Evolutionary conservation across 2,797 vertebrate species (phyloP).

Genomic region (Rhinogobio ventralis): DNA sequence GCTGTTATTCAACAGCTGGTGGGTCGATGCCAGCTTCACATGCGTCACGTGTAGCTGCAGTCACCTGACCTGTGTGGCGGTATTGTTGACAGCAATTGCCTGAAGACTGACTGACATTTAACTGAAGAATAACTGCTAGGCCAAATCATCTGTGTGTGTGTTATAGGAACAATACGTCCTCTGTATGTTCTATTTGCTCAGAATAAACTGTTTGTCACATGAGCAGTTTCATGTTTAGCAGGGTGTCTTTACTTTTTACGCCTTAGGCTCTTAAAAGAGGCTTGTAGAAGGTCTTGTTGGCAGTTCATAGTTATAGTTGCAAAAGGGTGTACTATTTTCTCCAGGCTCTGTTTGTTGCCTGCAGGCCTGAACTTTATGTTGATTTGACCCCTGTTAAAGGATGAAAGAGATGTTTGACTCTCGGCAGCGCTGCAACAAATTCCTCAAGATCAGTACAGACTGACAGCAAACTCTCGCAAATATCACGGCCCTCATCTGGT

Average conservation of each 20-base stretch:
- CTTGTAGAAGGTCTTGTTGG: background rate
- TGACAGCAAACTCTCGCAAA: background rate
- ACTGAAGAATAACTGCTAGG: slow-evolving; percentile 31
- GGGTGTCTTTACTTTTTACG: background rate
- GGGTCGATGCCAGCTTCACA: slow-evolving; percentile 42
- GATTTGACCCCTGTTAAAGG: slow-evolving; percentile 46
- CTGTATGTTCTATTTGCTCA: slow-evolving; percentile 18
- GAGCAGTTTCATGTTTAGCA: slow-evolving; percentile 1
- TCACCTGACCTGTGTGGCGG: slow-evolving; percentile 47
- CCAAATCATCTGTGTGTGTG: slow-evolving; percentile 27
- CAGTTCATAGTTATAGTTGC: background rate
- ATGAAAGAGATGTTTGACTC: slow-evolving; percentile 32
- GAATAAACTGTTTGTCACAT: slow-evolving; percentile 31
- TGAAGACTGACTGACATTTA: slow-evolving; percentile 49
- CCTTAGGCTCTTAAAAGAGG: background rate
- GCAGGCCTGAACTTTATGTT: slow-evolving; percentile 14
- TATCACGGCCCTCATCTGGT: background rate
- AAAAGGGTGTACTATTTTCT: slow-evolving; percentile 11
- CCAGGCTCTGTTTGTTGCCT: slow-evolving; percentile 4
- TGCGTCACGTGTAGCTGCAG: slow-evolving; percentile 34
- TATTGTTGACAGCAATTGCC: slow-evolving; percentile 31
- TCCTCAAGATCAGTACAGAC: slow-evolving; percentile 51
- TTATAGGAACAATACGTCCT: slow-evolving; percentile 19
- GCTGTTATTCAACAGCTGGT: slow-evolving; percentile 48
- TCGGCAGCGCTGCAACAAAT: slow-evolving; percentile 39